Conservation (phyloP, 2,113 vertebrate species). For the Naja naja region DNA sequence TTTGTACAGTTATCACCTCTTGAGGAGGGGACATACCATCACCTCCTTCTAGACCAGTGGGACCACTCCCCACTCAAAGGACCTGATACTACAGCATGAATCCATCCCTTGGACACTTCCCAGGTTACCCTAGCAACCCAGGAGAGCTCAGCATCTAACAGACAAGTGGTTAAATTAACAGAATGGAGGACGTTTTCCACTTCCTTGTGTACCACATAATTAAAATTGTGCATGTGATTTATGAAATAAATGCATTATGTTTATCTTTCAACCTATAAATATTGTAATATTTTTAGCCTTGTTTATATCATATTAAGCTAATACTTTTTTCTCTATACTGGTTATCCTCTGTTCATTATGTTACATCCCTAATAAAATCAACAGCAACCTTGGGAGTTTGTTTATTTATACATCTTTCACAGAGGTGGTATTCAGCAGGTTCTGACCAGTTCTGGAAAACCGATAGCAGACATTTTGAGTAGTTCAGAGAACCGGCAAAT, state of each 20-base stretch:
- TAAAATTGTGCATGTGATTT: neutral
- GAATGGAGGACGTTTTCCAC: neutral
- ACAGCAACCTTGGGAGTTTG: neutral
- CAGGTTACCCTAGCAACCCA: neutral
- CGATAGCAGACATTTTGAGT: no score
- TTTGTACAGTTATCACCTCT: no score
- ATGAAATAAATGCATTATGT: neutral
- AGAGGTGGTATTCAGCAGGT: no score
- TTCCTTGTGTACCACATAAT: neutral
- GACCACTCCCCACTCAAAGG: neutral
- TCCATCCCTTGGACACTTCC: neutral
- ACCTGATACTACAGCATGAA: neutral
- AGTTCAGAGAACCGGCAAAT: no score
- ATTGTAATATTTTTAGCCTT: neutral
- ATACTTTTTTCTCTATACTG: neutral
- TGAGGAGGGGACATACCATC: neutral
- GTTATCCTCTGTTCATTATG: neutral
- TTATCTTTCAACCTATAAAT: neutral
- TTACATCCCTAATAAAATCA: neutral
- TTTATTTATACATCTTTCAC: neutral
- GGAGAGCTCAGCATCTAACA: neutral
- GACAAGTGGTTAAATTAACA: neutral
- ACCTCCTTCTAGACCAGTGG: neutral
- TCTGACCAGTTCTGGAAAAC: no score
- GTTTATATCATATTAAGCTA: neutral